phyloP scores from a whole-genome alignment of 1,140 invertebrate genomes.

The Drosophila sulfurigaster region DNA sequence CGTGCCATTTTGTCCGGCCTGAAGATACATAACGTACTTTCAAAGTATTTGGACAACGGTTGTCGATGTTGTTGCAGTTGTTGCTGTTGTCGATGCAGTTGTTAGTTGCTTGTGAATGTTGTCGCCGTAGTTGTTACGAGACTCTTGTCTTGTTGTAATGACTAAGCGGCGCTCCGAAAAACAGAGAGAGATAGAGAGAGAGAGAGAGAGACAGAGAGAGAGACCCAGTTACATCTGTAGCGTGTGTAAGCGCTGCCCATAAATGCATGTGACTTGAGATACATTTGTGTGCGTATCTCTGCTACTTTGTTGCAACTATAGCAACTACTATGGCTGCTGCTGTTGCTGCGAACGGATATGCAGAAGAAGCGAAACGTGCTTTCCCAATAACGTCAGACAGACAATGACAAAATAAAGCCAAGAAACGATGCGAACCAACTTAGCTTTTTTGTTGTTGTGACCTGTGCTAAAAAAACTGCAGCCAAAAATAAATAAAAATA shows the following conservation, averaged over 20 bases:
- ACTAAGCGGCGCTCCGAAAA: conserved; percentile 43
- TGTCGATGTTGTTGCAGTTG: conserved; percentile 25
- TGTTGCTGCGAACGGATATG: conserved; percentile 63
- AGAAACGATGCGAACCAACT: conserved; percentile 52
- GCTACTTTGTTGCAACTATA: conserved; percentile 49
- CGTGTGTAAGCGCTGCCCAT: not conserved
- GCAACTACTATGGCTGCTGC: conserved; percentile 28
- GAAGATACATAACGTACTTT: conserved; percentile 39
- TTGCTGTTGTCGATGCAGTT: conserved; percentile 10
- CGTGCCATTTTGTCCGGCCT: conserved; percentile 29
- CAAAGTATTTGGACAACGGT: conserved; percentile 57
- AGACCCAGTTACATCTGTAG: conserved; percentile 46
- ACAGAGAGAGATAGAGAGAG: too few relatives aligned
- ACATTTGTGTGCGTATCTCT: conserved; percentile 54
- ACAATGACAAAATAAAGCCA: conserved; percentile 74
- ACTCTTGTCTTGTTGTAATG: conserved; percentile 51
- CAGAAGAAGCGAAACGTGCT: conserved; percentile 74
- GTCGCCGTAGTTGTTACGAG: conserved; percentile 60
- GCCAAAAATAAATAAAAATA: conserved; percentile 79
- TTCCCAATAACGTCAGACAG: conserved; percentile 71
- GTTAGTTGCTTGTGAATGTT: conserved; percentile 43
- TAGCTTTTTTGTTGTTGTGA: conserved; percentile 13
- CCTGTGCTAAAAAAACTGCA: conserved; percentile 52
- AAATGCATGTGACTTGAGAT: conserved; percentile 20
- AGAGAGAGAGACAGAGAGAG: conserved; percentile 18